Conservation (phyloP, 2,113 vertebrate genomes). For the Planiliza haematocheilus region DNA sequence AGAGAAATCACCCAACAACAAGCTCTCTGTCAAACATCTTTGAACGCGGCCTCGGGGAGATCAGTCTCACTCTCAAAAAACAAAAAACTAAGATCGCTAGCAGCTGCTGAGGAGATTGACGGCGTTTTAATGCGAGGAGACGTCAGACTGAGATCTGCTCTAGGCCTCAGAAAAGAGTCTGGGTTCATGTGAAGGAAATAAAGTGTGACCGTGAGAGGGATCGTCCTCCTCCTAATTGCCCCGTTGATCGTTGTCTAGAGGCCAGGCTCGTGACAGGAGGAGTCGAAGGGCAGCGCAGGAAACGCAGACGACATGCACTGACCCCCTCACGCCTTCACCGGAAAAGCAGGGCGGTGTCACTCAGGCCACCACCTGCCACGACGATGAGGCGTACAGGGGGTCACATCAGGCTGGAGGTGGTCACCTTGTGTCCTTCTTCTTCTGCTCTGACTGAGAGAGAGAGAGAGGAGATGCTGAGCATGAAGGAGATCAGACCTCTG, state of each 20-base stretch:
- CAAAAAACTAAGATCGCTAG: not conserved
- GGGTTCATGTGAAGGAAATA: not conserved
- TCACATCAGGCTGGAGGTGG: conserved; percentile 9
- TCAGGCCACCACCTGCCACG: conserved; percentile 12
- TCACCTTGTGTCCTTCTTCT: conserved; percentile 1
- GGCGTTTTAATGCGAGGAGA: conserved; percentile 10
- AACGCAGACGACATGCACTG: conserved; percentile 11
- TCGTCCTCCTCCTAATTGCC: conserved; percentile 25
- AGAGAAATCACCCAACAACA: conserved; percentile 28
- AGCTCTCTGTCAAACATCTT: not conserved
- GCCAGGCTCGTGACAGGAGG: conserved; percentile 3
- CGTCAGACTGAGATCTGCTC: not conserved
- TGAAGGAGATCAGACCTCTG: conserved; percentile 23
- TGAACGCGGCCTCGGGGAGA: not conserved
- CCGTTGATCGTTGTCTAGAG: conserved; percentile 8
- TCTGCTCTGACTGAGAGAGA: not conserved
- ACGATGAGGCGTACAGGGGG: not conserved
- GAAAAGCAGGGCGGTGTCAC: not conserved
- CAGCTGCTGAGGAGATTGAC: conserved; percentile 26
- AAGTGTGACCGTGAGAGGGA: not conserved
- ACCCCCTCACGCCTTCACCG: too few relatives aligned
- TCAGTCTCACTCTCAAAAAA: not conserved
- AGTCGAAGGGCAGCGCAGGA: conserved; percentile 28
- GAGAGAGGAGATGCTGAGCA: not conserved
- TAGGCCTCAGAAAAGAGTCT: not conserved